These are phyloP conservation scores for Empis stercorea DNA, from an alignment of 2,888 invertebrate species.

Conservation along the genomic window DNA sequence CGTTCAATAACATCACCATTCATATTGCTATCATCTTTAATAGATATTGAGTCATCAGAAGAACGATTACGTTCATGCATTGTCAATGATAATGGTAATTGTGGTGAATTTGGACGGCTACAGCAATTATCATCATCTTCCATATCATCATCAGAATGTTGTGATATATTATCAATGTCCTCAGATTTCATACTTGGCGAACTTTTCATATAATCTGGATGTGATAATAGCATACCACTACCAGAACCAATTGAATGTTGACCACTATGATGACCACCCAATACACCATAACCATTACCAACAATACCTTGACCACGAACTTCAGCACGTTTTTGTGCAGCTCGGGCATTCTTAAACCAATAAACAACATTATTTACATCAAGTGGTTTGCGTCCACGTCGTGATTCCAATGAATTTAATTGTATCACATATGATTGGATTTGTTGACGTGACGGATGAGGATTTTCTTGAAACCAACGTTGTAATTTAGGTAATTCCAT, in stretches of 20 bases:
- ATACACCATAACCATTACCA: constrained; percentile 27
- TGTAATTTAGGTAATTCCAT: constrained; percentile 91
- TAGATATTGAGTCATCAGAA: constrained; percentile 14
- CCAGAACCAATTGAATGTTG: background rate
- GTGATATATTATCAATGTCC: constrained; percentile 51
- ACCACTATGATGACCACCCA: constrained; percentile 9
- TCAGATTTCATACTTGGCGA: constrained; percentile 45
- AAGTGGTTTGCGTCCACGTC: constrained; percentile 82
- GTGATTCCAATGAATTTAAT: constrained; percentile 81
- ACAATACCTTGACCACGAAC: constrained; percentile 43
- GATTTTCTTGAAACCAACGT: constrained; percentile 93
- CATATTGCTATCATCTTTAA: constrained; percentile 3
- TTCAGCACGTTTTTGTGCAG: constrained; percentile 87
- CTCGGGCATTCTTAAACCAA: constrained; percentile 96
- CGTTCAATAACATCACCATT: constrained; percentile 5
- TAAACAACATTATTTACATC: constrained; percentile 94
- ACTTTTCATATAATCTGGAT: constrained; percentile 53
- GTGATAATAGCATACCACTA: constrained; percentile 42
- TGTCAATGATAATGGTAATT: constrained; percentile 57
- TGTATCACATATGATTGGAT: constrained; percentile 93
- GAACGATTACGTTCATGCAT: constrained; percentile 39
- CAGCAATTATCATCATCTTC: constrained; percentile 49
- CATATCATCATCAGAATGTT: constrained; percentile 50
- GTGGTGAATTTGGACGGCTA: constrained; percentile 51
- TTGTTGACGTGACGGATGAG: constrained; percentile 92